A percentile compares a stretch with the other conserved stretches of the same genome.
These are phyloP conservation scores for Penaeus indicus DNA, from an alignment of 1,140 invertebrate genomes.

Conservation along the genomic window DNA sequence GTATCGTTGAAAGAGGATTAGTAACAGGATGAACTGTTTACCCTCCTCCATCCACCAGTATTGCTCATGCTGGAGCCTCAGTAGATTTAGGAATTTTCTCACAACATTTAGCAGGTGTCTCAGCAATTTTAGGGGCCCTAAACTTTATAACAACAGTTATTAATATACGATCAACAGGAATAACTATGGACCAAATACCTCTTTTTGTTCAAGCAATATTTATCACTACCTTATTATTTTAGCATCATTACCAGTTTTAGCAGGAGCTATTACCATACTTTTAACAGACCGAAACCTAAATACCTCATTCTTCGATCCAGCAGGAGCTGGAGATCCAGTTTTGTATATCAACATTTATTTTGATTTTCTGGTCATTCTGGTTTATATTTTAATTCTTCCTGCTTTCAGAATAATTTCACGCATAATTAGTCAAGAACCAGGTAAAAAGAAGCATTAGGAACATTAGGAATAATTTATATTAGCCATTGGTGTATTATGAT, in stretches of 20 bases:
- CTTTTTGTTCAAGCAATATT: slow-evolving; percentile 77
- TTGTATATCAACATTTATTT: slow-evolving; percentile 83
- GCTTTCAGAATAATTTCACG: slow-evolving; percentile 78
- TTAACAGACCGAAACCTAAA: slow-evolving; percentile 74
- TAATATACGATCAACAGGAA: slow-evolving; percentile 69
- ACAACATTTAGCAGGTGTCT: slow-evolving; percentile 69
- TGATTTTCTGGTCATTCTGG: slow-evolving; percentile 85
- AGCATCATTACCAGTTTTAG: slow-evolving; percentile 79
- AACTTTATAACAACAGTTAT: slow-evolving; percentile 71
- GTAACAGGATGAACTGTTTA: slow-evolving; percentile 72
- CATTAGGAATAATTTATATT: too few relatives aligned
- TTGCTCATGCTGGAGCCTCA: slow-evolving; percentile 66
- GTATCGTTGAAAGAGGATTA: slow-evolving; percentile 75
- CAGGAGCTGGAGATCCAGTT: slow-evolving; percentile 73
- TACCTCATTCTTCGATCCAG: slow-evolving; percentile 73
- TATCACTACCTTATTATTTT: slow-evolving; percentile 79
- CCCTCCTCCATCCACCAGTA: slow-evolving; percentile 36
- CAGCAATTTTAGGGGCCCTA: slow-evolving; percentile 69
- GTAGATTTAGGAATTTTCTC: slow-evolving; percentile 69
- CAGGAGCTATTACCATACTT: slow-evolving; percentile 81
- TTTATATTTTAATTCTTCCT: slow-evolving; percentile 79
- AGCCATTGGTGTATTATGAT: too few relatives aligned
- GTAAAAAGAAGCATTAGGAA: too few relatives aligned
- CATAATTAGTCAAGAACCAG: slow-evolving; percentile 75
- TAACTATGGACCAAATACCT: slow-evolving; percentile 68